phyloP scores from a whole-genome alignment of 2,797 vertebrate species.

The Leuciscus waleckii region DNA sequence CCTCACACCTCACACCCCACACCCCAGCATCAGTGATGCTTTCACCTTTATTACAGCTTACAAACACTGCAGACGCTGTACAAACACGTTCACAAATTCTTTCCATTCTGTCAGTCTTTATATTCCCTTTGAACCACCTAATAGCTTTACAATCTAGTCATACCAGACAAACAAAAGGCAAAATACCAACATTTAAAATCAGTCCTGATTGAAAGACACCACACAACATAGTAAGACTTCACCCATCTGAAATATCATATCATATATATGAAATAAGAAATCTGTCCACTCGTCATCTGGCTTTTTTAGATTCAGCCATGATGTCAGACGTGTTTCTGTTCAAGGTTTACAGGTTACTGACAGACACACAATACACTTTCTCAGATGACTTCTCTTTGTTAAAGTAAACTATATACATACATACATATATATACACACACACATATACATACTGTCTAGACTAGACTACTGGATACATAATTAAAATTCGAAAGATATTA shows the following conservation, averaged over 20 bases:
- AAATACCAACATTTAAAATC: background rate
- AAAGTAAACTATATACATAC: background rate
- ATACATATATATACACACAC: no score
- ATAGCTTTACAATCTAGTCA: constrained; percentile 7
- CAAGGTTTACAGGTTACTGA: background rate
- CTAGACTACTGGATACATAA: background rate
- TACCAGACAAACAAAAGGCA: background rate
- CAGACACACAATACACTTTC: background rate
- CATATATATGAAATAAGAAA: background rate
- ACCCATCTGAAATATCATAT: background rate
- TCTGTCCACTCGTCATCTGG: no score
- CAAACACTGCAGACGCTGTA: background rate
- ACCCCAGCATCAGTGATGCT: background rate
- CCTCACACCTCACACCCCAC: constrained; percentile 1
- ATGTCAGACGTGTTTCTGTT: background rate
- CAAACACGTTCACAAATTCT: background rate
- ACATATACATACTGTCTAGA: background rate
- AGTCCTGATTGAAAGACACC: background rate
- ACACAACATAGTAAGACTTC: background rate
- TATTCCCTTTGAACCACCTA: background rate
- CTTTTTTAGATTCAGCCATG: background rate
- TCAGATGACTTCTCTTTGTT: background rate
- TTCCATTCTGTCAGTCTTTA: constrained; percentile 1
- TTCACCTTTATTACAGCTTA: background rate
- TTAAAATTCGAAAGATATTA: no score